Evolutionary conservation across 2,888 invertebrate species (phyloP), one percentile per base, ranked within the genome.

Genomic region (Callinectes sapidus): DNA sequence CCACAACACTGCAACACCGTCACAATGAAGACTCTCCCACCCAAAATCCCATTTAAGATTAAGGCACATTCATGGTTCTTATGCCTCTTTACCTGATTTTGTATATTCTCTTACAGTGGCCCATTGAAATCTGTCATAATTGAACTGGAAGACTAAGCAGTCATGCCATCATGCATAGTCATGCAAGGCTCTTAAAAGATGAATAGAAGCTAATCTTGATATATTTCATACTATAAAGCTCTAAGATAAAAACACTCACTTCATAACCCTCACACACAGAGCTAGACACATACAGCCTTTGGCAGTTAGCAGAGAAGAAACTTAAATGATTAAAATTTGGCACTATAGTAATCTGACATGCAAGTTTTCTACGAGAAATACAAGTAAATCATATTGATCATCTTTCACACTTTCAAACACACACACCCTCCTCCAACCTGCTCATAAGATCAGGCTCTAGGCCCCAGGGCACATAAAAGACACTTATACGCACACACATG

Each of bases 111-210:
- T 5, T 48, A 48, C 48, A 5, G 10, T 8, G 48, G 8, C 8
- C 48, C 48, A 48, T 48, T 10, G 10, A 48, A 10, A 48, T 48
- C 48, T 48, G 48, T 10, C 48, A 48, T 48, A 48, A 8, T 48
- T 48, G 48, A 48, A 48, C 48, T 48, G 61, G 61, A 61, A 23
- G 61, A 61, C 61, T 61, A 2, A 16, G 2, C 28, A 81, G 81
- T 14, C 81, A 81, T 81, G 81, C 81, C 81, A 81, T 81, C 81
- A 81, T 81, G 81, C 81, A 81, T 23, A 16, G 16, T 61, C 61
- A 61, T 61, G 61, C 61, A 61, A 61, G 61, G 61, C 61, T 23
- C 3, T 61, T 28, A 71, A 71, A 71, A 71, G 23, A 71, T 61
- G 28, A 71, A 35, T 81, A 16, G 32, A 81, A 81, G 32, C 16